Evolutionary conservation across 2,113 vertebrate species (phyloP), one percentile per base, ranked within the genome.

Genomic region (Prionailurus viverrinus): DNA sequence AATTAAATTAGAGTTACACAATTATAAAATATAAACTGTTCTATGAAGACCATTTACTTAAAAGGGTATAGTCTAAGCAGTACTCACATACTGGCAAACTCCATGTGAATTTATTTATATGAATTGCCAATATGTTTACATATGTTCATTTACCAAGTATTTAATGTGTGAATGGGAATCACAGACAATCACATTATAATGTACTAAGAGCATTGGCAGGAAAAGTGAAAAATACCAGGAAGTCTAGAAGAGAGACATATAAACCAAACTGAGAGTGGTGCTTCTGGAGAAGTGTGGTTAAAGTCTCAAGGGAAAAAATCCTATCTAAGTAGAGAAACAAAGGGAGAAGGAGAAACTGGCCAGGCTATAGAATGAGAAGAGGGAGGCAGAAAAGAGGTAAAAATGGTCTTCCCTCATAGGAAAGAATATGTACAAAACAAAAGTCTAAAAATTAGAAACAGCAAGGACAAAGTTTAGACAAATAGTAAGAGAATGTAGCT

Each of bases 1-100:
- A 95, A 86, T 51, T 93, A 85, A 92, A 81, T 36, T 82, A 21
- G 53, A 63, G 74, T 36, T 53, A 74, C 8, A 84, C 19, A 74
- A 69, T 80, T 74, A 86, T 69, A 63, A 68, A 82, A 85, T 55
- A 29, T 4, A 31, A 3, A 68, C 23, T 87, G 21, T 53, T 95
- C 4, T 51, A 79, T 71, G 5, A 95, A 63, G 39, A 63, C n/a
- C 84, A 87, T 18, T 81, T 55, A 81, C 12, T 45, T 71, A 51
- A 84, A 93, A 27, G 55, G 63, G 33, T n/a, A 79, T 65, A 80
- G 12, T 83, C 61, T 88, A 65, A 83, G 51, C 36, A 88, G 63
- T 71, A 74, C 5, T 74, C 73, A 85, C 3, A n/a, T 29, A 65
- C 29, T 92, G 87, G 94, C 13, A 92, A 94, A 73, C 7, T 71